Conservation (phyloP, 2,888 invertebrate species). For the Tinea trinotella region DNA sequence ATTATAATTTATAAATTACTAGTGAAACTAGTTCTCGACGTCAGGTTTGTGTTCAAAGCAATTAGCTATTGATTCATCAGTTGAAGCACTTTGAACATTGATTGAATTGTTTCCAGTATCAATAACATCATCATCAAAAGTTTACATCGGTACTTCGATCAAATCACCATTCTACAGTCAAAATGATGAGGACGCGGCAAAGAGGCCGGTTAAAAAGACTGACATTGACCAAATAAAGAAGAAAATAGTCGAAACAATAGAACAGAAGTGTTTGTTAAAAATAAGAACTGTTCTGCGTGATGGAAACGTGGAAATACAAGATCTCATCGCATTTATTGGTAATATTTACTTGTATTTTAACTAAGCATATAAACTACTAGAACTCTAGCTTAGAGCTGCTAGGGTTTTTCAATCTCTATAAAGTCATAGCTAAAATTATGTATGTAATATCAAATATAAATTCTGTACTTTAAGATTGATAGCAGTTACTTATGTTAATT, state of each 20-base stretch:
- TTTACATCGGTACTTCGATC: constrained; percentile 62
- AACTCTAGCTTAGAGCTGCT: too few species aligned
- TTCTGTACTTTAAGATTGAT: too few species aligned
- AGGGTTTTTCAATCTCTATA: too few species aligned
- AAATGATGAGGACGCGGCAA: constrained; percentile 48
- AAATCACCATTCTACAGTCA: constrained; percentile 58
- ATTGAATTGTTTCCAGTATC: constrained; percentile 49
- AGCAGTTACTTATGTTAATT: too few species aligned
- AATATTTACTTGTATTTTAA: too few species aligned
- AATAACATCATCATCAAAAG: constrained; percentile 70
- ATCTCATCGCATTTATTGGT: constrained; percentile 64
- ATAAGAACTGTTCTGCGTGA: constrained; percentile 53
- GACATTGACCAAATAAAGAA: constrained; percentile 36
- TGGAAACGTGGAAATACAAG: constrained; percentile 65
- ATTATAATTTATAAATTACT: not conserved
- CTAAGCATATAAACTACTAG: too few species aligned
- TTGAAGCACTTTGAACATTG: constrained; percentile 29
- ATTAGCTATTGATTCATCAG: too few species aligned
- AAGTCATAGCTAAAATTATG: too few species aligned
- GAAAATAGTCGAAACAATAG: constrained; percentile 41
- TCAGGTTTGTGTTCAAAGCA: not conserved
- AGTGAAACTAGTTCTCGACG: not conserved
- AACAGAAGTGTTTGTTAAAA: constrained; percentile 51
- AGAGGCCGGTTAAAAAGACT: constrained; percentile 24
- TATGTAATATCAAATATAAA: too few species aligned